Percentiles rank a stretch among this genome's conserved stretches.
These are phyloP conservation scores for Lipotes vexillifer DNA, from an alignment of 2,113 vertebrate genomes.

Conservation along the genomic window DNA sequence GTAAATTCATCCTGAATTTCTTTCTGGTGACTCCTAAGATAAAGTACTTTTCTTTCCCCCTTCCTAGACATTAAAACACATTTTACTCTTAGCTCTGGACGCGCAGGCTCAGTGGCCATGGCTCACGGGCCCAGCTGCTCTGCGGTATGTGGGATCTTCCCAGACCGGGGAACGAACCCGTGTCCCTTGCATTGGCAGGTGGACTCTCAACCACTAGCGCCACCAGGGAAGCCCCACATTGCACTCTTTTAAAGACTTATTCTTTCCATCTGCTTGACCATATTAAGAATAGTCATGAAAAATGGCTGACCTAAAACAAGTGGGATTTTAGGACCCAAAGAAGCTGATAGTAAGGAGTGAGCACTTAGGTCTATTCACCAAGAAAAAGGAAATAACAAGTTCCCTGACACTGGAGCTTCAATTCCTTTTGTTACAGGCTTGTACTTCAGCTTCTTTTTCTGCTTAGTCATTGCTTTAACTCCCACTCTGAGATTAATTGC, in stretches of 20 bases:
- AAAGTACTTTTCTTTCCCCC: not conserved
- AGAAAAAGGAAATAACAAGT: slow-evolving; percentile 7
- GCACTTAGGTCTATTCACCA: slow-evolving; percentile 14
- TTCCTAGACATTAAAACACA: not conserved
- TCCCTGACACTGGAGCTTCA: not conserved
- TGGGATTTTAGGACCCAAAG: not conserved
- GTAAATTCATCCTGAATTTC: slow-evolving; percentile 12
- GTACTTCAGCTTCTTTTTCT: slow-evolving; percentile 46
- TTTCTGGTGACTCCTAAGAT: not conserved
- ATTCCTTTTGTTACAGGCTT: not conserved
- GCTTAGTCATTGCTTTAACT: slow-evolving; percentile 62
- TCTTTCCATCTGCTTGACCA: not conserved
- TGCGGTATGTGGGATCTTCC: too few relatives aligned
- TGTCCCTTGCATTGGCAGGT: too few relatives aligned
- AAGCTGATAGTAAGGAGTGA: not conserved
- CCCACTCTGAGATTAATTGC: slow-evolving; percentile 59
- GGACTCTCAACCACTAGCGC: too few relatives aligned
- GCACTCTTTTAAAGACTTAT: not conserved
- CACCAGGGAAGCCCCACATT: too few relatives aligned
- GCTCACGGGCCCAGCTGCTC: too few relatives aligned
- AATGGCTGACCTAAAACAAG: not conserved
- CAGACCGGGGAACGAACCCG: accelerated
- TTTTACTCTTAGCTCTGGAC: too few relatives aligned
- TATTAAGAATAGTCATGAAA: not conserved
- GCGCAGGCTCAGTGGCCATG: too few relatives aligned